Conservation (phyloP, 2,113 vertebrate species). For the Ctenomys sociabilis region DNA sequence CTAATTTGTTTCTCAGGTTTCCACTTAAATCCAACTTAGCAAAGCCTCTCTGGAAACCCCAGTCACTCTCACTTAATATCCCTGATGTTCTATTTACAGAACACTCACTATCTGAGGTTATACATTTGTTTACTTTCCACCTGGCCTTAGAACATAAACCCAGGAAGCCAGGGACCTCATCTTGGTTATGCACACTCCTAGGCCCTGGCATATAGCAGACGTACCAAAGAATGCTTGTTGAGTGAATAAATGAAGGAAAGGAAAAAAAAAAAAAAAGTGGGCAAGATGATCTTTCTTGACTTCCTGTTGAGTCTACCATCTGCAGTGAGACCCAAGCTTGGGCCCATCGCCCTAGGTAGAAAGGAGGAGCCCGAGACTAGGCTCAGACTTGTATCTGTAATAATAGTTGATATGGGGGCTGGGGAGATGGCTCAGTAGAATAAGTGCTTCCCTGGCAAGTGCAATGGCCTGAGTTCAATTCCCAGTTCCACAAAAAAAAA, state of each 20-base stretch:
- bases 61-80: background rate
- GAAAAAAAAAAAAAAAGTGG: background rate
- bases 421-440: no score
- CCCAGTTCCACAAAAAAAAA: no score
- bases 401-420: background rate
- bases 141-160: background rate
- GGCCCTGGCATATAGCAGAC: background rate
- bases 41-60: background rate
- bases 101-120: background rate
- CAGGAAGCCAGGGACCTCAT: background rate
- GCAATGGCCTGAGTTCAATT: no score
- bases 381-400: background rate
- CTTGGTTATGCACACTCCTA: background rate
- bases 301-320: background rate
- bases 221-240: background rate
- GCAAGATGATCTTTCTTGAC: background rate
- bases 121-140: background rate
- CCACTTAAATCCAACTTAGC: background rate
- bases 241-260: background rate
- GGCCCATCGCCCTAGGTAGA: background rate
- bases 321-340: background rate
- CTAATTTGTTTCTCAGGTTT: background rate
- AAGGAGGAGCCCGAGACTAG: background rate
- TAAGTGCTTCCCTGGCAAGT: no score
- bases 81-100: background rate